phyloP scores from a whole-genome alignment of 2,888 invertebrate species.

The Idaea straminata region DNA sequence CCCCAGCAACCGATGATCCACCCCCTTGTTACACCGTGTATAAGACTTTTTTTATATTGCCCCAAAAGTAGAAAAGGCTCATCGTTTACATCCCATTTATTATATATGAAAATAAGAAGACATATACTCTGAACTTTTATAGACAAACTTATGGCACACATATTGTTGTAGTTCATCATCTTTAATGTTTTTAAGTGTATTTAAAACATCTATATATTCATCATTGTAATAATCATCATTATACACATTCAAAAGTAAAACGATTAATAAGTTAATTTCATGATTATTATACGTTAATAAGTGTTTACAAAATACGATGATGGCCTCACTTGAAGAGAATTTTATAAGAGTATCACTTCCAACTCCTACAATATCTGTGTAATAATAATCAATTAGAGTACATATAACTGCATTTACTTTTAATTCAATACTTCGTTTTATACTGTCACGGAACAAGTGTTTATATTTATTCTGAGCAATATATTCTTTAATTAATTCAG shows the following conservation, averaged over 20 bases:
- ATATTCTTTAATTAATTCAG: background rate
- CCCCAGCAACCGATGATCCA: no score
- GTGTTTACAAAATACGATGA: background rate
- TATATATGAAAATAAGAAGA: background rate
- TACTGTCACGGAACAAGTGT: background rate
- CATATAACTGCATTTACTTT: background rate
- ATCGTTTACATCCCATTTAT: background rate
- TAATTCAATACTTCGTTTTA: background rate
- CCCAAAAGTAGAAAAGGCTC: no score
- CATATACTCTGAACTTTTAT: background rate
- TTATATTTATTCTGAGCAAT: background rate
- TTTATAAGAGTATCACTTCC: background rate
- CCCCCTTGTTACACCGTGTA: no score
- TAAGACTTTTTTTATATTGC: no score
- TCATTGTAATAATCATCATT: slow-evolving; percentile 10
- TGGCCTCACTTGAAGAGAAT: background rate
- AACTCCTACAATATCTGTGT: background rate
- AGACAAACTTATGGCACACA: slow-evolving; percentile 31
- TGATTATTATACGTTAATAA: slow-evolving; percentile 18
- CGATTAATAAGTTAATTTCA: slow-evolving; percentile 34
- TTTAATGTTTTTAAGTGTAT: slow-evolving; percentile 29
- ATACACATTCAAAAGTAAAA: slow-evolving; percentile 33
- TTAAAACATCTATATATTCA: slow-evolving; percentile 26
- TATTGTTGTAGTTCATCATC: slow-evolving; percentile 34
- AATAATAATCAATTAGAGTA: background rate